These are phyloP conservation scores for Pomatostomus ruficeps DNA, from an alignment of 2,113 vertebrate species.

Conservation along the genomic window DNA sequence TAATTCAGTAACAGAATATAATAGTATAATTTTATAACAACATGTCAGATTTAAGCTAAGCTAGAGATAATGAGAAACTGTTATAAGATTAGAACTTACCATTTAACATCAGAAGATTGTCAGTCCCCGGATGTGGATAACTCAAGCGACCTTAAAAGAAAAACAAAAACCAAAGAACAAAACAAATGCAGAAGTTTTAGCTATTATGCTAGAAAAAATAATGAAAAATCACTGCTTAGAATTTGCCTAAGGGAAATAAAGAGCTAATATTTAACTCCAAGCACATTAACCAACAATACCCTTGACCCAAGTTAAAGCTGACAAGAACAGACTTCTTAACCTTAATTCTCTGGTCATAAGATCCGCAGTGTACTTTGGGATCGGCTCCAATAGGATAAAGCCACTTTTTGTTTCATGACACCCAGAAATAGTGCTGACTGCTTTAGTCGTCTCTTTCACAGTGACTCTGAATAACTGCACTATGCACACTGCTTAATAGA, in stretches of 20 bases:
- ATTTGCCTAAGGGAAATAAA: constrained; percentile 56
- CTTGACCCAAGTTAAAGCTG: constrained; percentile 62
- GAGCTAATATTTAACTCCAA: constrained; percentile 61
- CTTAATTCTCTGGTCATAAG: constrained; percentile 60
- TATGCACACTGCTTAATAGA: constrained; percentile 16
- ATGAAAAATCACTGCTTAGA: not conserved
- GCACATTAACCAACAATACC: constrained; percentile 58
- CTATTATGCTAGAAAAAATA: not conserved
- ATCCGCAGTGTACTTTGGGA: constrained; percentile 56
- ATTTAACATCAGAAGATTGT: constrained; percentile 97
- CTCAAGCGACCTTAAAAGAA: constrained; percentile 87
- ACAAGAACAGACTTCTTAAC: constrained; percentile 62
- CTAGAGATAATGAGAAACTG: constrained; percentile 57
- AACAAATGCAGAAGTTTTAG: constrained; percentile 20
- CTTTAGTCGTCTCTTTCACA: constrained; percentile 21
- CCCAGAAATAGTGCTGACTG: constrained; percentile 54
- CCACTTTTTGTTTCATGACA: constrained; percentile 62
- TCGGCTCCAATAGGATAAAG: constrained; percentile 61
- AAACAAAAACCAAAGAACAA: constrained; percentile 27
- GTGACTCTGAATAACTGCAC: constrained; percentile 33
- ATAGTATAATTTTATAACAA: constrained; percentile 15
- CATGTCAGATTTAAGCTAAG: constrained; percentile 32
- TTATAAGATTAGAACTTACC: constrained; percentile 80
- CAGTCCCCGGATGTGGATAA: constrained; percentile 92
- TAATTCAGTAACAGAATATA: constrained; percentile 23